These are phyloP conservation scores for Lepidostoma basale DNA, from an alignment of 1,140 invertebrate genomes.

Conservation along the genomic window DNA sequence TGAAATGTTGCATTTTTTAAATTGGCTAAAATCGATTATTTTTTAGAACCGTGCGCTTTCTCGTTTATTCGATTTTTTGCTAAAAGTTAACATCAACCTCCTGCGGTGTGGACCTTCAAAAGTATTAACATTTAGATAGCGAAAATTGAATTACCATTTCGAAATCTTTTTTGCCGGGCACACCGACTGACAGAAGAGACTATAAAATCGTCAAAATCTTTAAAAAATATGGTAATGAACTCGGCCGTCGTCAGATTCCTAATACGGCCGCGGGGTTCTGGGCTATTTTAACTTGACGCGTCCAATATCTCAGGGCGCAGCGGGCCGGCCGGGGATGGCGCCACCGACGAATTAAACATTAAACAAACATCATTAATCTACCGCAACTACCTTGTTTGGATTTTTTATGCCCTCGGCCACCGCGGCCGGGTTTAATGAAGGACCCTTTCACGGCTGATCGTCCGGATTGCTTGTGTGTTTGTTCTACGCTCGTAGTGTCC, in stretches of 20 bases:
- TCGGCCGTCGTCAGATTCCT: conserved; percentile 17
- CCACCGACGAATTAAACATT: conserved; percentile 38
- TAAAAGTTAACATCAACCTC: too few species aligned
- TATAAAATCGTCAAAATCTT: conserved; percentile 18
- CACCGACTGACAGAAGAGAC: neutral
- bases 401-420: conserved; percentile 32
- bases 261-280: conserved; percentile 22
- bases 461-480: conserved; percentile 22
- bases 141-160: too few species aligned
- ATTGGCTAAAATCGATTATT: neutral
- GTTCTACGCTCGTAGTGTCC: conserved; percentile 22
- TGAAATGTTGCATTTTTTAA: too few species aligned
- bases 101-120: too few species aligned
- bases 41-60: too few species aligned
- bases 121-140: too few species aligned
- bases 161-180: too few species aligned
- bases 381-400: conserved; percentile 29
- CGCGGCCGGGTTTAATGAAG: conserved; percentile 32
- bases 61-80: conserved; percentile 19
- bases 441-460: conserved; percentile 34
- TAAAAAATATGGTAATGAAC: conserved; percentile 34
- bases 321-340: conserved; percentile 14
- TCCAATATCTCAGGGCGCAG: conserved; percentile 27
- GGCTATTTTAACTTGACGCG: conserved; percentile 38
- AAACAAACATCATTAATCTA: conserved; percentile 42